Conservation (phyloP, 2,113 vertebrate genomes). For the Carassius carassius region DNA sequence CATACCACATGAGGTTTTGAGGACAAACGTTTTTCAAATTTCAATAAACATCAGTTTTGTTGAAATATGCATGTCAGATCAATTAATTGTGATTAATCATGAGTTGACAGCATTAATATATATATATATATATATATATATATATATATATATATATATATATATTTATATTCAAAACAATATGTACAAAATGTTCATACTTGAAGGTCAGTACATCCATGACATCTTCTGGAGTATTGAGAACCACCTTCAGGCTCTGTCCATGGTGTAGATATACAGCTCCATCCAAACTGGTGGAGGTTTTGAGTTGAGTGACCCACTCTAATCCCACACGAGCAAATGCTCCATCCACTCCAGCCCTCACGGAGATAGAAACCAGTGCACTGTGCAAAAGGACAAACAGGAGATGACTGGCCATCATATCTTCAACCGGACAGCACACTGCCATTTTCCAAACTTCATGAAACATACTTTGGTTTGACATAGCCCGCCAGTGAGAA, state of each 20-base stretch:
- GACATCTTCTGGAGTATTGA: slow-evolving; percentile 83
- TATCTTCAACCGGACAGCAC: background rate
- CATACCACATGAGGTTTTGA: background rate
- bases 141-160: too few species aligned
- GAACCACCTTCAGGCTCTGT: slow-evolving; percentile 77
- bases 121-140: too few species aligned
- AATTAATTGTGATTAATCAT: too few species aligned
- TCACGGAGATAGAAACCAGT: slow-evolving; percentile 75
- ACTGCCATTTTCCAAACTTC: background rate
- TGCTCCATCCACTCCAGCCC: slow-evolving; percentile 77
- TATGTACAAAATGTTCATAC: slow-evolving; percentile 58
- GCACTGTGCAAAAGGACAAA: slow-evolving; percentile 66
- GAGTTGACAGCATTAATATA: too few species aligned
- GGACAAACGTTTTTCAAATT: background rate
- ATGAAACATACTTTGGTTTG: slow-evolving; percentile 79
- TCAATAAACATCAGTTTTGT: background rate
- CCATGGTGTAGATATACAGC: slow-evolving; percentile 81
- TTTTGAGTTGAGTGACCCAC: slow-evolving; percentile 78
- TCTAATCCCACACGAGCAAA: slow-evolving; percentile 79
- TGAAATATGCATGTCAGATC: too few species aligned
- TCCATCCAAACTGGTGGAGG: slow-evolving; percentile 80
- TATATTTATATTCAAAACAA: background rate
- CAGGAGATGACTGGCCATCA: background rate
- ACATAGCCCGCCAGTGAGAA: slow-evolving; percentile 82
- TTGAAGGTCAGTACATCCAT: slow-evolving; percentile 83